Evolutionary conservation across 2,113 vertebrate genomes (phyloP).

Genomic region (Brevimyrus niger): DNA sequence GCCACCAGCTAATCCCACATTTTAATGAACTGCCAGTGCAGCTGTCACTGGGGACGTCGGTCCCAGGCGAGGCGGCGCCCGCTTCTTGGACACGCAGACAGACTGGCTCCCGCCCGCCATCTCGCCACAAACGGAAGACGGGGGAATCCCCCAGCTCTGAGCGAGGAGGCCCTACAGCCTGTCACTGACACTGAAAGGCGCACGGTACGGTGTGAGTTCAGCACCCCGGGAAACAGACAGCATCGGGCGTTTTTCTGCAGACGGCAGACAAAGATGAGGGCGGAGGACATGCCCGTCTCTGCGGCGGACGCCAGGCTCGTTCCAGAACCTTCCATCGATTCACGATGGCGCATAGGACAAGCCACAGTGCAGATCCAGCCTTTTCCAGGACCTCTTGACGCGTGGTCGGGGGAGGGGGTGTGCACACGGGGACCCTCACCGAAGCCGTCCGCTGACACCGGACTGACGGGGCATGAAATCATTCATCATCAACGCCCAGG

Average conservation of each 20-base stretch:
- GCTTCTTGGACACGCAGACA: not conserved
- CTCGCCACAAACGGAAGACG: not conserved
- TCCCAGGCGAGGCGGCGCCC: not conserved
- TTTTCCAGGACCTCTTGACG: not conserved
- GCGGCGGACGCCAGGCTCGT: not conserved
- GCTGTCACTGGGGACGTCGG: constrained; percentile 5
- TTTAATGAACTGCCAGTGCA: constrained; percentile 27
- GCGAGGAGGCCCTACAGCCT: not conserved
- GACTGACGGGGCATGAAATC: constrained; percentile 1
- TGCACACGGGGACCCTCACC: not conserved
- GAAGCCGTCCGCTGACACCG: not conserved
- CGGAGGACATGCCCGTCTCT: not conserved
- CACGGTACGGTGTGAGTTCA: not conserved
- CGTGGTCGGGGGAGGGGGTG: not conserved
- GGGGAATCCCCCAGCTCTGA: not conserved
- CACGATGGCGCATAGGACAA: not conserved
- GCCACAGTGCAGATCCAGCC: not conserved
- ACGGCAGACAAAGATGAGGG: not conserved
- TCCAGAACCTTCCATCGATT: not conserved
- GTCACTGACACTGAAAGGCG: not conserved
- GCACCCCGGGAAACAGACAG: not conserved
- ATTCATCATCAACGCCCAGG: not conserved
- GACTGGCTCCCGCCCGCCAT: not conserved
- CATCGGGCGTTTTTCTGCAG: not conserved
- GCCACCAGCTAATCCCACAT: constrained; percentile 28